These are phyloP conservation scores for Cotesia vestalis DNA, from an alignment of 1,140 invertebrate genomes.

Conservation along the genomic window DNA sequence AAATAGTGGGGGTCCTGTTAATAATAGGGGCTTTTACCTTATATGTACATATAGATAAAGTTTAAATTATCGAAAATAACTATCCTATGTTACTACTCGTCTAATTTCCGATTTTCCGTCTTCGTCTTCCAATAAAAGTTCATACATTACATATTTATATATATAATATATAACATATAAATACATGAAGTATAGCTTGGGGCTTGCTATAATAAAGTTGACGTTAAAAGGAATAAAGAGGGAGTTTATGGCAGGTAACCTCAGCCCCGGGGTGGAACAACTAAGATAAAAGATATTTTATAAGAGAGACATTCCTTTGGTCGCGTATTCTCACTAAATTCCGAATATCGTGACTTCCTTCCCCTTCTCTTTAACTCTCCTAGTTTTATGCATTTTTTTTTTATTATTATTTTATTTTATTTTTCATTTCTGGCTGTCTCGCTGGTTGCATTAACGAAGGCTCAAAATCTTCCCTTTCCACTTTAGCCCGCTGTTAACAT, in stretches of 20 bases:
- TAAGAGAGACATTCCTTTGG: slow-evolving; percentile 34
- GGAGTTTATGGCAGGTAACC: slow-evolving; percentile 15
- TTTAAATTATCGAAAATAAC: no score
- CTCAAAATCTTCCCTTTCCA: background rate
- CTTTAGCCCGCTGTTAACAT: no score
- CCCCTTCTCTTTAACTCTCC: background rate
- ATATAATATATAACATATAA: background rate
- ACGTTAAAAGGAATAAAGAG: background rate
- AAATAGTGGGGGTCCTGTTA: no score
- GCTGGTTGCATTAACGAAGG: slow-evolving; percentile 22
- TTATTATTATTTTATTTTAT: no score
- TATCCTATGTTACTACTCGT: no score
- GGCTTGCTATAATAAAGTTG: slow-evolving; percentile 18
- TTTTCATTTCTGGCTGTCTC: background rate
- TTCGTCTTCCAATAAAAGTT: no score
- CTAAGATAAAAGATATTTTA: slow-evolving; percentile 1
- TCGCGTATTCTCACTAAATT: slow-evolving; percentile 35
- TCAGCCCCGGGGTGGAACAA: background rate
- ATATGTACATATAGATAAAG: no score
- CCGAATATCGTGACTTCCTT: slow-evolving; percentile 34
- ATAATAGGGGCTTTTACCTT: no score
- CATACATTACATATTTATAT: no score
- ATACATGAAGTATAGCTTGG: background rate
- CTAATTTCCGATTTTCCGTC: no score
- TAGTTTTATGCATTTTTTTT: background rate